Evolutionary conservation across 2,797 vertebrate species (phyloP), one percentile per base, ranked within the genome.

Genomic region (Rhincodon typus): DNA sequence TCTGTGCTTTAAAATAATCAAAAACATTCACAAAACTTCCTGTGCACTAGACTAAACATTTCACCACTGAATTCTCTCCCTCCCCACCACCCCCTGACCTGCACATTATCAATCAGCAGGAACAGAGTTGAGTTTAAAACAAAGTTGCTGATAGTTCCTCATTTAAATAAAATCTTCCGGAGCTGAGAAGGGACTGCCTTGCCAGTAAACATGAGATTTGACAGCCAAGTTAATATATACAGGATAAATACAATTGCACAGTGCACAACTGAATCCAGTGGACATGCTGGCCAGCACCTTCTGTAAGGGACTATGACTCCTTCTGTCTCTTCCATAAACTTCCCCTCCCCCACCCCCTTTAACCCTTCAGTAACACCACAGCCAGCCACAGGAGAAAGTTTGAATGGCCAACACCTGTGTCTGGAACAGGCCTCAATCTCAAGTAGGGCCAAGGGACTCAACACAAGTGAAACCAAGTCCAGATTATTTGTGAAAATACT

Each of bases 261-360:
- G 34, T 21, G 79, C 7, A 19, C 38, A 17, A 38, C 79, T 42
- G 5, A n/a, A 21, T 17, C 19, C 57, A 46, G 46, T 1, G 46
- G 46, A 46, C 46, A 38, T 19, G 13, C 8, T 79, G 17, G n/a
- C 38, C 77, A 82, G 77, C 77, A 38, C 19, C 19, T 42, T 17
- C 13, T 7, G 23, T 57, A 17, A 19, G 19, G 15, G 38, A 4
- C 38, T 46, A 46, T 6, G 7, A 19, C 30, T 7, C 30, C 53
- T n/a, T 57, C 23, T 50, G 15, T n/a, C 30, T 8, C 19, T 21
- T 42, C 17, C 5, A 0, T 0, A 21, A 1, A 0, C 23, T 25
- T 25, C 10, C 46, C 46, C 86, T 12, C n/a, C 25, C 23, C 86
- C 8, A 27, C 46, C 53, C 25, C 7, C 72, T 8, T 15, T 0